phyloP scores from a whole-genome alignment of 2,888 invertebrate genomes.

The Apodemia mormo region DNA sequence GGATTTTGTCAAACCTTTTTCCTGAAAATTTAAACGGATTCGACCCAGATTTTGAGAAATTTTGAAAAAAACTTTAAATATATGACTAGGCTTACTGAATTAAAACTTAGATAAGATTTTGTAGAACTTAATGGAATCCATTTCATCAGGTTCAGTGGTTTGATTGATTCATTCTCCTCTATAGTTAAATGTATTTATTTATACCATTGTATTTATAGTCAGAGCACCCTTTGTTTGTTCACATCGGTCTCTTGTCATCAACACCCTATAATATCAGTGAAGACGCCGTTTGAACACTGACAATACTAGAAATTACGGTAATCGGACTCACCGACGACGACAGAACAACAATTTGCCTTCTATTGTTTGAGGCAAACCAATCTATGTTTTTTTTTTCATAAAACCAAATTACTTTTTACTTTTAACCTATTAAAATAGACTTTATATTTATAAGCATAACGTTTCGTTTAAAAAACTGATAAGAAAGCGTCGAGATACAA shows the following conservation, averaged over 20 bases:
- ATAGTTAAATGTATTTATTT: not conserved
- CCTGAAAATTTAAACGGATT: too few relatives aligned
- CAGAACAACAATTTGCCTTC: constrained; percentile 43
- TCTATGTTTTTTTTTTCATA: constrained; percentile 41
- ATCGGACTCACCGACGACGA: constrained; percentile 31
- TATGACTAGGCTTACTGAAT: too few relatives aligned
- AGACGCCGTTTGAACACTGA: constrained; percentile 51
- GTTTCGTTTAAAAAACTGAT: constrained; percentile 21
- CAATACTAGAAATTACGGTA: constrained; percentile 59
- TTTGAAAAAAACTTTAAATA: too few relatives aligned
- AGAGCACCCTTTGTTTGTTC: constrained; percentile 35
- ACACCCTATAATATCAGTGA: constrained; percentile 43
- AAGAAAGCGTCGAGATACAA: constrained; percentile 34
- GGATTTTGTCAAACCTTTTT: too few relatives aligned
- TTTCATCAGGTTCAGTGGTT: too few relatives aligned
- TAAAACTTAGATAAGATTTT: too few relatives aligned
- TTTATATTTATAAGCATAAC: constrained; percentile 31
- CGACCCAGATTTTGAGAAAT: too few relatives aligned
- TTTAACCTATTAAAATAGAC: constrained; percentile 21
- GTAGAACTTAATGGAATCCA: too few relatives aligned
- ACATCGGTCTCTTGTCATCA: constrained; percentile 39
- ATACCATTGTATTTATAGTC: not conserved
- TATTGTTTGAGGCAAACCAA: constrained; percentile 54
- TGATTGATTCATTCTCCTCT: not conserved
- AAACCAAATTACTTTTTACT: constrained; percentile 49